phyloP scores from a whole-genome alignment of 2,797 vertebrate species.

The Scyliorhinus canicula region DNA sequence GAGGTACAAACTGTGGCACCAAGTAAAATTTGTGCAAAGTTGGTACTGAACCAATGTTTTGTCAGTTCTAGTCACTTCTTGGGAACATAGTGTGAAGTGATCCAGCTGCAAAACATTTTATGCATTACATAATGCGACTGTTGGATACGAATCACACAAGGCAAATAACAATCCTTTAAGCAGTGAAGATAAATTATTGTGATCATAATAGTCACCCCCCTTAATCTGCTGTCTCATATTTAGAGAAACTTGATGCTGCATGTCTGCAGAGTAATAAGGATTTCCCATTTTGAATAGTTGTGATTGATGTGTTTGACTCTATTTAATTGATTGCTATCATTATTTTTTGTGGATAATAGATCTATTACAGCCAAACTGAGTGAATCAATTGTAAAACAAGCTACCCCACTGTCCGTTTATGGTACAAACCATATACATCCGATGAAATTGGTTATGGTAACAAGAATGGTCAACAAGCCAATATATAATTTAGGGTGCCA shows the following conservation, averaged over 20 bases:
- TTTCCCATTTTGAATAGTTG: background rate
- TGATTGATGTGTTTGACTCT: background rate
- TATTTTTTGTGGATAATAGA: background rate
- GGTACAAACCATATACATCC: background rate
- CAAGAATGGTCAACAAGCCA: background rate
- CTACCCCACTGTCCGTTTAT: background rate
- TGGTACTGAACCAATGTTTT: background rate
- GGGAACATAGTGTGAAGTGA: background rate
- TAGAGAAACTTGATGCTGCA: background rate
- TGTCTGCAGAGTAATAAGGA: background rate
- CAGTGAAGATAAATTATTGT: background rate
- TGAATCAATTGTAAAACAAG: slow-evolving; percentile 4
- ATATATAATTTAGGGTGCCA: background rate
- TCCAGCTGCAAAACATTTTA: background rate
- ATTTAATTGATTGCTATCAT: slow-evolving; percentile 13
- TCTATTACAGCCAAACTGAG: background rate
- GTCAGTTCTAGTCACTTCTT: background rate
- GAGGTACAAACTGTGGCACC: too few relatives aligned
- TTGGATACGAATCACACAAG: background rate
- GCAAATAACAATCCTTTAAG: background rate
- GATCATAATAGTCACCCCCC: background rate
- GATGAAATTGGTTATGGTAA: background rate
- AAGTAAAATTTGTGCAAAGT: background rate
- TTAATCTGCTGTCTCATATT: background rate
- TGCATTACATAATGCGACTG: background rate